These are phyloP conservation scores for Chromoteleia sp. DNA, from an alignment of 2,888 invertebrate genomes.

Conservation along the genomic window DNA sequence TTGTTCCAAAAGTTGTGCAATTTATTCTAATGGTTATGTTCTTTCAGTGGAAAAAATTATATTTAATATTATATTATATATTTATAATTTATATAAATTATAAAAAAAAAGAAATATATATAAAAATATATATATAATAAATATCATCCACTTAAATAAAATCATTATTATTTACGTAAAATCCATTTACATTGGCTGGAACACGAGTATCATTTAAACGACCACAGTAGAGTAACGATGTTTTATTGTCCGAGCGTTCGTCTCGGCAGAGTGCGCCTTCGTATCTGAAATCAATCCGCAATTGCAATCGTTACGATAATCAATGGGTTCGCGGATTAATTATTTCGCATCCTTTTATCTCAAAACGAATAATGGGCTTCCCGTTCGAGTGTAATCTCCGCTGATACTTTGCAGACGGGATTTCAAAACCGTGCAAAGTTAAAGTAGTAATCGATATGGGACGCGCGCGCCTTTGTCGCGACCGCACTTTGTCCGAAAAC, in stretches of 20 bases:
- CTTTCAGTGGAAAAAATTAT: no score
- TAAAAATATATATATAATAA: no score
- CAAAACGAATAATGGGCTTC: constrained; percentile 8
- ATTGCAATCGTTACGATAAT: constrained; percentile 21
- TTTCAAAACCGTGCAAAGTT: constrained; percentile 18
- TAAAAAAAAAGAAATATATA: no score
- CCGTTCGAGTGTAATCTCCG: constrained; percentile 12
- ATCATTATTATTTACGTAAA: neutral
- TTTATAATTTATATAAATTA: no score
- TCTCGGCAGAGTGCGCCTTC: neutral
- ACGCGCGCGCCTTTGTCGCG: neutral
- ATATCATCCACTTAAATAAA: neutral
- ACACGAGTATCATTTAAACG: neutral
- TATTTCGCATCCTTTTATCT: constrained; percentile 13
- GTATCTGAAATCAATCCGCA: constrained; percentile 24
- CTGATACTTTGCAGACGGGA: constrained; percentile 9
- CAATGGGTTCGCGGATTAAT: no score
- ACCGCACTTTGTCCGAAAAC: constrained; percentile 11
- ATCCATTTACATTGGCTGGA: constrained; percentile 7
- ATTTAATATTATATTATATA: no score
- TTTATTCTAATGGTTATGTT: no score
- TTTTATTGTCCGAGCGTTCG: constrained; percentile 8
- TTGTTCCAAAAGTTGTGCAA: no score
- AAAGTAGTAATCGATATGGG: constrained; percentile 22
- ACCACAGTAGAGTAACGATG: neutral